phyloP scores from a whole-genome alignment of 2,888 invertebrate species.

The Aphidius colemani region DNA sequence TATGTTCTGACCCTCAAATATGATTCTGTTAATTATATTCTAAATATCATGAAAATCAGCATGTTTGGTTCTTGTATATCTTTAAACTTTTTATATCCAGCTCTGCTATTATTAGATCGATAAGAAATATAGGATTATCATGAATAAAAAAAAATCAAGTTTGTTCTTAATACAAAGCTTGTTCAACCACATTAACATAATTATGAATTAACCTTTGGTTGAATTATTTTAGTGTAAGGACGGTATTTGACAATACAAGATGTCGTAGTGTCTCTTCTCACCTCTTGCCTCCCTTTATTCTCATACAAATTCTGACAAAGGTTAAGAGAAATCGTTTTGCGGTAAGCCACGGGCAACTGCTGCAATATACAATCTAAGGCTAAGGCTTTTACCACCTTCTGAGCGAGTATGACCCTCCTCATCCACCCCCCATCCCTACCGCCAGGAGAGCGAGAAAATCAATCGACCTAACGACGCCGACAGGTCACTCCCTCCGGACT shows the following conservation, averaged over 20 bases:
- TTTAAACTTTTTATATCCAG: too few species aligned
- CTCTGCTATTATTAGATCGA: neutral
- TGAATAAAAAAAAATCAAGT: constrained; percentile 53
- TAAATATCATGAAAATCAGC: too few species aligned
- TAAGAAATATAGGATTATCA: constrained; percentile 31
- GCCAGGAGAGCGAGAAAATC: constrained; percentile 49
- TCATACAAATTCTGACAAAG: constrained; percentile 28
- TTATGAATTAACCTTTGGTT: constrained; percentile 56
- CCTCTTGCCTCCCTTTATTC: constrained; percentile 33
- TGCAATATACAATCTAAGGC: constrained; percentile 41
- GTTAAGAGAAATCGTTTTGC: constrained; percentile 41
- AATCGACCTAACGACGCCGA: constrained; percentile 52
- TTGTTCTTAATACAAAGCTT: constrained; percentile 45
- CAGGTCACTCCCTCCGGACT: constrained; percentile 38
- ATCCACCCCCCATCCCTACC: constrained; percentile 18
- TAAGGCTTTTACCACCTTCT: too few species aligned
- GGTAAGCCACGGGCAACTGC: constrained; percentile 53
- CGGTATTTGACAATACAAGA: constrained; percentile 60
- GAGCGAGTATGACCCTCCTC: neutral
- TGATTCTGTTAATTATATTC: too few species aligned
- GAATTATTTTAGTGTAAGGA: constrained; percentile 36
- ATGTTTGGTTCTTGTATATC: too few species aligned
- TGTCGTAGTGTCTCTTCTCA: constrained; percentile 47
- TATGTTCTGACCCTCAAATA: neutral
- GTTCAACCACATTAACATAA: constrained; percentile 55